phyloP scores from a whole-genome alignment of 2,797 vertebrate species.

The Rousettus madagascariensis region DNA sequence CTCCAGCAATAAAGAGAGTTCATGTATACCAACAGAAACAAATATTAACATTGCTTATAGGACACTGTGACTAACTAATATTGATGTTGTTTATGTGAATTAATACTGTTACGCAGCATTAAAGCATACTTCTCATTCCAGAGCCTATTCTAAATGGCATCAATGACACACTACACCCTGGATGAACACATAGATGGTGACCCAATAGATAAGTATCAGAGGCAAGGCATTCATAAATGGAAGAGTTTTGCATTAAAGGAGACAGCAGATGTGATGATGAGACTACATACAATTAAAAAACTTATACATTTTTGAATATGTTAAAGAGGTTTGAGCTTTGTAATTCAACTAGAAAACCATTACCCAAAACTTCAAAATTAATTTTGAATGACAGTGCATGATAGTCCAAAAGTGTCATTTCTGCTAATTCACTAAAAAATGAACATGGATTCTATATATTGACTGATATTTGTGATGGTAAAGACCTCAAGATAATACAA shows the following conservation, averaged over 20 bases:
- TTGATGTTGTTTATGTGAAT: background rate
- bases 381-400: background rate
- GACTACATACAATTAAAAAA: too few species aligned
- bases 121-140: slow-evolving; percentile 42
- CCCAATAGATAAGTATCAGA: background rate
- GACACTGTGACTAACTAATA: background rate
- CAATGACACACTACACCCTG: background rate
- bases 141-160: background rate
- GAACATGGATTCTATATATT: background rate
- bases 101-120: background rate
- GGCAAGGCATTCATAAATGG: background rate
- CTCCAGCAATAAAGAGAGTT: background rate
- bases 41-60: slow-evolving; percentile 20
- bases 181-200: background rate
- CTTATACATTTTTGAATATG: background rate
- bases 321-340: background rate
- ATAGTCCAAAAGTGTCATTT: background rate
- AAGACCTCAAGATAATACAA: background rate
- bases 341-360: background rate
- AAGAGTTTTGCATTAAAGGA: background rate
- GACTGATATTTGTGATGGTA: background rate
- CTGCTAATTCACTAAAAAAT: background rate
- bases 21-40: slow-evolving; percentile 26
- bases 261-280: background rate
- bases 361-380: background rate